Evolutionary conservation across 2,797 vertebrate species (phyloP).

Genomic region (Fratercula arctica): DNA sequence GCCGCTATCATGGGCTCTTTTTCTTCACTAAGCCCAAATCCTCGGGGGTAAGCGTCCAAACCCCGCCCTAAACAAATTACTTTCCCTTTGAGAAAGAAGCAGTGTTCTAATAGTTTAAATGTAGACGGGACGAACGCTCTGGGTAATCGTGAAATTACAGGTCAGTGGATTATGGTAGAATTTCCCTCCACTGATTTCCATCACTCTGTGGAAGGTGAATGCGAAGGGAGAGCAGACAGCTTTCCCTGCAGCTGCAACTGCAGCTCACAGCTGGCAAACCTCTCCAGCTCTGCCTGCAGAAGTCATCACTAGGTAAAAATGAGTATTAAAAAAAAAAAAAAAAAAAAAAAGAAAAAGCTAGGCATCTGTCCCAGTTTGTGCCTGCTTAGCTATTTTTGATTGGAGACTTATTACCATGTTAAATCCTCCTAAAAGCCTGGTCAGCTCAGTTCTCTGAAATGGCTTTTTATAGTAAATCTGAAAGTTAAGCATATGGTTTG

Average conservation of each 20-base stretch:
- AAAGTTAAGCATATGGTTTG: slow-evolving; percentile 65
- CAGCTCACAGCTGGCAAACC: not conserved
- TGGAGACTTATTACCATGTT: slow-evolving; percentile 55
- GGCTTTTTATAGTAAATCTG: slow-evolving; percentile 70
- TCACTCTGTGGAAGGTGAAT: not conserved
- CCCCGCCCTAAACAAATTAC: not conserved
- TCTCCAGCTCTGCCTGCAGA: not conserved
- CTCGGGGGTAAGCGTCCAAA: not conserved
- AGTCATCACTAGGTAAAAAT: slow-evolving; percentile 37
- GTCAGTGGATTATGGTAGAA: not conserved
- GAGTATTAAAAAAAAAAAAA: not conserved
- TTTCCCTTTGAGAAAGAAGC: not conserved
- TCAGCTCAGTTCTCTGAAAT: slow-evolving; percentile 42
- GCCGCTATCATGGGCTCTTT: not conserved
- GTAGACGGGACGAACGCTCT: not conserved
- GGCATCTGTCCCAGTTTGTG: slow-evolving; percentile 61
- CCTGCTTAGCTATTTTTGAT: slow-evolving; percentile 59
- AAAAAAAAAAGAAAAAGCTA: not conserved
- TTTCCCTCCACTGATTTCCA: not conserved
- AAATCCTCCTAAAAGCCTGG: slow-evolving; percentile 69
- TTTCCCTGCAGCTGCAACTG: not conserved
- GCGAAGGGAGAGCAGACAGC: not conserved
- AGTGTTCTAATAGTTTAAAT: not conserved
- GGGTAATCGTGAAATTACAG: not conserved
- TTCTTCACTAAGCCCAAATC: not conserved